These are phyloP conservation scores for Epistrophe eligans DNA, from an alignment of 2,888 invertebrate species.

Conservation along the genomic window DNA sequence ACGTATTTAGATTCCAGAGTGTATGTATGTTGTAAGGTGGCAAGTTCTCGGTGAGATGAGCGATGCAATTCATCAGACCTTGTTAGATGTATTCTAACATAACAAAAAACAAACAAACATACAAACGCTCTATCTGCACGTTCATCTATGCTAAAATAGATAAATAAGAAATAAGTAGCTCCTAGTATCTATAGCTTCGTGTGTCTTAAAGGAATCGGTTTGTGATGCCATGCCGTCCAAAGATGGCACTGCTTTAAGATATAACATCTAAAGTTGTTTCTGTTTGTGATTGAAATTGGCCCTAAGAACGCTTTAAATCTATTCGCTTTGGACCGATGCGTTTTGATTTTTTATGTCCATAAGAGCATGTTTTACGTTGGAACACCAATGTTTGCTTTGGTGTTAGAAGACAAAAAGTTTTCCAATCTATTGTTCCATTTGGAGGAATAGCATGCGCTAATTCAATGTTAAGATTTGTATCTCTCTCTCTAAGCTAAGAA, in stretches of 20 bases:
- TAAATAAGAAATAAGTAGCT: constrained; percentile 36
- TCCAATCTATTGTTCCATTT: constrained; percentile 65
- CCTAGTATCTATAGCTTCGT: constrained; percentile 3
- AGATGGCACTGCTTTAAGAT: constrained; percentile 39
- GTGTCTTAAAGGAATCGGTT: constrained; percentile 51
- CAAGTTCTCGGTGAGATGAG: constrained; percentile 52
- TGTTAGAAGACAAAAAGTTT: constrained; percentile 45
- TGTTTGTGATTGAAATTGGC: constrained; percentile 59
- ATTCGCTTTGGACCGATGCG: constrained; percentile 62
- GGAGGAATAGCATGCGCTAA: constrained; percentile 69
- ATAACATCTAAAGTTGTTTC: constrained; percentile 36
- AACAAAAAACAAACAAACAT: constrained; percentile 32
- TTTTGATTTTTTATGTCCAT: constrained; percentile 49
- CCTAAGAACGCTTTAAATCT: constrained; percentile 49
- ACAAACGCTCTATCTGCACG: constrained; percentile 27
- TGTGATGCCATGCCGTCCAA: constrained; percentile 37
- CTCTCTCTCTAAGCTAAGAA: constrained; percentile 39
- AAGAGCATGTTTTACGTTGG: constrained; percentile 60
- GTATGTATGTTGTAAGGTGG: constrained; percentile 13
- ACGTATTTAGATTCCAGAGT: constrained; percentile 61
- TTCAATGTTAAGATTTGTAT: constrained; percentile 69
- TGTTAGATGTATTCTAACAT: constrained; percentile 61
- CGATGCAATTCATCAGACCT: constrained; percentile 68
- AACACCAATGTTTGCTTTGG: constrained; percentile 18
- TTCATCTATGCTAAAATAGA: constrained; percentile 31